Evolutionary conservation across 2,113 vertebrate genomes (phyloP), one percentile per base, ranked within the genome.

Genomic region (Sarotherodon lohbergeri): DNA sequence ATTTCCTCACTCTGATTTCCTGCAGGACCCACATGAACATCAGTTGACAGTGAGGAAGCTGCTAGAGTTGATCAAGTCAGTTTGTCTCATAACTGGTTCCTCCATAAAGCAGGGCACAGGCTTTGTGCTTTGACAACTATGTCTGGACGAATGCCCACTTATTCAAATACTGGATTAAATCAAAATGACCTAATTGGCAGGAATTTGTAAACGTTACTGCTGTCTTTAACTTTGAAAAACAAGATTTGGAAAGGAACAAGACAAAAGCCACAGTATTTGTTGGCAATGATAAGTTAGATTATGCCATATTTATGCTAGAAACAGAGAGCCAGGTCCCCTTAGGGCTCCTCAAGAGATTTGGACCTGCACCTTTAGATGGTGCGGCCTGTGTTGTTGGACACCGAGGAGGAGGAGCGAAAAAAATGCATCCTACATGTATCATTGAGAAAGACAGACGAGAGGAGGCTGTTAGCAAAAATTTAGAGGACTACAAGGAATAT

Each of bases 341-440:
- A 80, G 92, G 90, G 5, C 92, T 91, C 14, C 78, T 93, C 36
- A 46, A 32, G 29, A 24, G 0, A 1, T 86, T 87, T 82, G 46
- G 80, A 27, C 22, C 22, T 14, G 1, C 32, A 4, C 88, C 80
- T 16, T 0, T 0, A 3, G 14, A 39, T 4, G 83, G 90, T 32
- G 88, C 24, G 43, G 89, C 82, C 63, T 93, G 90, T 80, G 5
- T 93, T 2, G 43, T 91, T 22, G 90, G 90, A 9, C 87, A 93
- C 16, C 90, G 87, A 63, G 10, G 0, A 16, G 87, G 78, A n/a
- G 41, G 1, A 2, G 1, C 88, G 9, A 90, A 90, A 46, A 11
- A 68, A 27, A 54, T 90, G 3, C 81, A 92, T 76, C 68, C 48
- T 1, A 90, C 19, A 17, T 85, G 81, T 68, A 27, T 93, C 56